Base-by-base conservation (phyloP, 2,888 invertebrate genomes). In the Xestia rhomboidea region DNA sequence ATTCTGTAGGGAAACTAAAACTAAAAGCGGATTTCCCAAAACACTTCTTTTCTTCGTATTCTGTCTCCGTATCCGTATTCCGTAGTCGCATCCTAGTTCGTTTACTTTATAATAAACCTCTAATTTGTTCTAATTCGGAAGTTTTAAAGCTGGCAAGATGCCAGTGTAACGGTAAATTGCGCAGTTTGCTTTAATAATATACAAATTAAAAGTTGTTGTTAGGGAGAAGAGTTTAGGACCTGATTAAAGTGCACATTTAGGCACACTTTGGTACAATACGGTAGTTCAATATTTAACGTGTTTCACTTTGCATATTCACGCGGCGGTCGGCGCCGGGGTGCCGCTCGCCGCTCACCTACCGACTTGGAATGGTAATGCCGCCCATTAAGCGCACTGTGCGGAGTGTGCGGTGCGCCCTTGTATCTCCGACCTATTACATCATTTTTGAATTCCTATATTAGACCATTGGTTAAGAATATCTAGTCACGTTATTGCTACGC, bases 251-350 rank as follows among this genome's bases (percentile, higher is more conserved):
- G 85, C 80, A 87, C 90, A 90, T 93, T 93, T 92, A 89, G 90
- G 88, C 90, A 90, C 91, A 93, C 92, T 93, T 92, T 88, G 89
- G 88, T 89, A 90, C 91, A 92, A 93, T 91, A 92, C 89, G 93
- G 91, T 89, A 90, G 93, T 92, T 91, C 92, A 93, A 94, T 94
- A 94, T 95, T 94, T 94, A 93, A 93, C 92, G 91, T 91, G 90
- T 93, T 90, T 91, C 93, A 92, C 93, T 95, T 94, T 95, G 95
- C 95, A 95, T 95, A 95, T 95, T 94, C 94, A 95, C 91, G 93
- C 94, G 94, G 94, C 90, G 94, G 93, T 91, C 90, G 92, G 88
- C 77, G 79, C 57, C 89, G 91, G 92, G 90, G 88, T 89, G 90
- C 90, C 89, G 87, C 87, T 83, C 79, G 84, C 91, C 92, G 91